Base-by-base conservation (phyloP, 2,797 vertebrate genomes). In the Leucoraja ocellata region DNA sequence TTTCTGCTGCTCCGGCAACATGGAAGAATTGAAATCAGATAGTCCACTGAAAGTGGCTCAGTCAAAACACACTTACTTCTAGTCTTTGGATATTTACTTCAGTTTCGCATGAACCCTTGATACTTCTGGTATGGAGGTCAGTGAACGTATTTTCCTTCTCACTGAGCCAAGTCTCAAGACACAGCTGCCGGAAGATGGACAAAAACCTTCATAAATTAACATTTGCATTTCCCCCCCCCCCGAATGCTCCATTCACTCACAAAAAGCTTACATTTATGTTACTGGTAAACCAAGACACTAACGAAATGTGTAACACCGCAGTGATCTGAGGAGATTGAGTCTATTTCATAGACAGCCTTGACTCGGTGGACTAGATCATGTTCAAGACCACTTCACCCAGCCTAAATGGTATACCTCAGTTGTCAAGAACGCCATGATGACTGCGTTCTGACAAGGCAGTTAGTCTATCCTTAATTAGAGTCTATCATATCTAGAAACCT, bases 91-190 rank as follows among this genome's bases (percentile, higher is more conserved):
- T 96, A 83, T 98, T 99, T 93, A 97, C 95, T 94, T 98, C 98
- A 93, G 99, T 97, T 94, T 99, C 98, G 94, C 96, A 96, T 1
- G 97, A 97, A 95, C 98, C 97, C 95, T 96, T 98, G 94, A 99
- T 99, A 95, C 96, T 96, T 95, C 96, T 96, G 0, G 97, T 98
- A 95, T 99, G 98, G 65, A 99, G 97, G 95, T 98, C 97, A 95
- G 95, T 97, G 96, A 99, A 96, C 93, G 97, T 96, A 46, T 97
- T 97, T 94, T 99, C 99, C 94, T 98, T 98, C 95, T 99, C 98
- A 18, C 95, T 95, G 93, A 99, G 94, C 99, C 99, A 99, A 0
- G 95, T 96, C 95, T 96, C 97, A 95, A 99, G 96, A 94, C 98
- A 96, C 95, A 96, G 96, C 99, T 97, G 93, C 0, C 94, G 93